Evolutionary conservation across 2,113 vertebrate species (phyloP).

Genomic region (Ptilorrhoa leucosticta): DNA sequence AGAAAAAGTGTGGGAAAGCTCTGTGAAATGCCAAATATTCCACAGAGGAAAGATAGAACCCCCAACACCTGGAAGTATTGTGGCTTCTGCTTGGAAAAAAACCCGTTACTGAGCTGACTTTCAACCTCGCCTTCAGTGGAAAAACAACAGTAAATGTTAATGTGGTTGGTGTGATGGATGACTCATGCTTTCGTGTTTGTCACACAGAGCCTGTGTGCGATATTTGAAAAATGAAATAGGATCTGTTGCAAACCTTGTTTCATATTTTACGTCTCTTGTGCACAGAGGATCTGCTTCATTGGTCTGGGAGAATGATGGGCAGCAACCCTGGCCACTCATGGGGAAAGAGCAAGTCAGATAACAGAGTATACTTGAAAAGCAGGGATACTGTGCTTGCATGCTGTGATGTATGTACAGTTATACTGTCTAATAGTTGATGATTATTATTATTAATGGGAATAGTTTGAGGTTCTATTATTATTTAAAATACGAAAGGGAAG

Average conservation of each 20-base stretch:
- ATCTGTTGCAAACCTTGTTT: background rate
- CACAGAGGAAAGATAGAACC: background rate
- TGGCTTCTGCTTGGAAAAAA: background rate
- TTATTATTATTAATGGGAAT: background rate
- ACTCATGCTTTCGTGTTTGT: background rate
- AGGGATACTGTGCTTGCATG: background rate
- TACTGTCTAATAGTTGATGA: background rate
- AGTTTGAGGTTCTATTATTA: background rate
- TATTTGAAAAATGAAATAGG: background rate
- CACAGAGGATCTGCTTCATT: background rate
- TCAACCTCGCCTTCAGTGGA: background rate
- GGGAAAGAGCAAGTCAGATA: background rate
- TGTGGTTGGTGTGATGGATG: background rate
- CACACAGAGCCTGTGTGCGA: rapidly evolving
- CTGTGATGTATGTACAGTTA: background rate
- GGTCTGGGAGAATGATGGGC: background rate
- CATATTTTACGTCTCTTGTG: background rate
- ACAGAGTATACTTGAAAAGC: background rate
- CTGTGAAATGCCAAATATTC: background rate
- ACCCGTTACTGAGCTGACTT: background rate
- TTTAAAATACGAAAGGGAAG: background rate
- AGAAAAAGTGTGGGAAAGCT: background rate
- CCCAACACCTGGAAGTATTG: background rate
- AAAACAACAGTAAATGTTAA: background rate
- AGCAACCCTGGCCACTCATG: rapidly evolving